Evolutionary conservation across 2,888 invertebrate genomes (phyloP).

Genomic region (Dynastes grantii): DNA sequence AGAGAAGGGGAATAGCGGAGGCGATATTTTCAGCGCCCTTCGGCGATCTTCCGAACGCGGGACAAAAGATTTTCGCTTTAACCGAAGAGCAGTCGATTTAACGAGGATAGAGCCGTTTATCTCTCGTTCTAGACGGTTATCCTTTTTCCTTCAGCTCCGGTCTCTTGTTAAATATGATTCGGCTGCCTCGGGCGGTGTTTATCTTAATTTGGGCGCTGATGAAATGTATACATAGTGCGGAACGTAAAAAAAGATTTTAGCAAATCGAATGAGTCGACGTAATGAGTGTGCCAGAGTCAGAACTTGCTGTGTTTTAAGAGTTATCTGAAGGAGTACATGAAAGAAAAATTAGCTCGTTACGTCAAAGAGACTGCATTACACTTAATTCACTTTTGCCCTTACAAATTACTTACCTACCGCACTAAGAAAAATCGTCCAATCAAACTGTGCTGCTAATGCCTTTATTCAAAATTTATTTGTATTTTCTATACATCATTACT

Average conservation of each 20-base stretch:
- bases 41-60: conserved; percentile 2
- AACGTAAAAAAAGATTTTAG: not conserved
- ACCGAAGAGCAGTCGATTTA: conserved; percentile 19
- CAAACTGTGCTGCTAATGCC: too few species aligned
- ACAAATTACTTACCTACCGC: too few species aligned
- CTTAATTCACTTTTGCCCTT: too few species aligned
- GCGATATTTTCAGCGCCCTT: conserved; percentile 10
- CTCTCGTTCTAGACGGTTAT: conserved; percentile 1
- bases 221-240: conserved; percentile 10
- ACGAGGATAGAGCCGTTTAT: conserved; percentile 5
- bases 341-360: too few species aligned
- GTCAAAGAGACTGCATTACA: too few species aligned
- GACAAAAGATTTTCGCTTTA: conserved; percentile 32
- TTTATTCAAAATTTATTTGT: too few species aligned
- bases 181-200: conserved; percentile 16
- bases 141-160: not conserved
- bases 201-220: conserved; percentile 19
- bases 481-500: too few species aligned
- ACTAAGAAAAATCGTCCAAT: too few species aligned
- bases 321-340: too few species aligned
- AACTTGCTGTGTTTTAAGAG: too few species aligned
- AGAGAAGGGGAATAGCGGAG: too few species aligned
- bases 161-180: not conserved
- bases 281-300: too few species aligned
- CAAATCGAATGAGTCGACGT: not conserved